Conservation (phyloP, 2,888 invertebrate species). For the Dioctria linearis region DNA sequence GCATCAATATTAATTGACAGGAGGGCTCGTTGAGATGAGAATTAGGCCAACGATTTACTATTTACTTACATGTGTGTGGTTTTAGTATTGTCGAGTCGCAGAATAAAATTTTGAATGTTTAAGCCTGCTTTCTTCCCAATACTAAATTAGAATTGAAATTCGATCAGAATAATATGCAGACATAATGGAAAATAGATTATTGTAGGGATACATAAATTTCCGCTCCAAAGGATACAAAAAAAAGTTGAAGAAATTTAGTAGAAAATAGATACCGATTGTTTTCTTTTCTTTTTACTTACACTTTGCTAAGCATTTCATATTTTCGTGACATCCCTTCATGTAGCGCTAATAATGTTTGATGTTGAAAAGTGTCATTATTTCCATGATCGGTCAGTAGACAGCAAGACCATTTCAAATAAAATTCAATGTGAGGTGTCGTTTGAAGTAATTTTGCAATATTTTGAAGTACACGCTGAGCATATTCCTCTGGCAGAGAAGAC, state of each 20-base stretch:
- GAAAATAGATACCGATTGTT: neutral
- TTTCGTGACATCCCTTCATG: slow-evolving; percentile 86
- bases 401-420: slow-evolving; percentile 87
- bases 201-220: too few relatives aligned
- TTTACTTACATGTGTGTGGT: too few relatives aligned
- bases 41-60: too few relatives aligned
- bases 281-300: slow-evolving; percentile 75
- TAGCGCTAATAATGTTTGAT: slow-evolving; percentile 78
- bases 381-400: slow-evolving; percentile 79
- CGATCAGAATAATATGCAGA: too few relatives aligned
- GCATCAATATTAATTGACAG: too few relatives aligned
- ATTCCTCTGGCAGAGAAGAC: slow-evolving; percentile 79
- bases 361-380: slow-evolving; percentile 75
- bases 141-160: too few relatives aligned
- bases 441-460: slow-evolving; percentile 83
- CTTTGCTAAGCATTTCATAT: slow-evolving; percentile 85
- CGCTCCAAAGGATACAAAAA: too few relatives aligned
- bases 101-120: too few relatives aligned
- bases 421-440: slow-evolving; percentile 87
- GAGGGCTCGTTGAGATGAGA: too few relatives aligned
- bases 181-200: too few relatives aligned
- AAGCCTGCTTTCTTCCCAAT: too few relatives aligned
- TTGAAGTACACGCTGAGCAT: slow-evolving; percentile 81
- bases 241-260: neutral
- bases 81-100: too few relatives aligned